phyloP scores from a whole-genome alignment of 2,888 invertebrate genomes.

The Bombylius discolor region DNA sequence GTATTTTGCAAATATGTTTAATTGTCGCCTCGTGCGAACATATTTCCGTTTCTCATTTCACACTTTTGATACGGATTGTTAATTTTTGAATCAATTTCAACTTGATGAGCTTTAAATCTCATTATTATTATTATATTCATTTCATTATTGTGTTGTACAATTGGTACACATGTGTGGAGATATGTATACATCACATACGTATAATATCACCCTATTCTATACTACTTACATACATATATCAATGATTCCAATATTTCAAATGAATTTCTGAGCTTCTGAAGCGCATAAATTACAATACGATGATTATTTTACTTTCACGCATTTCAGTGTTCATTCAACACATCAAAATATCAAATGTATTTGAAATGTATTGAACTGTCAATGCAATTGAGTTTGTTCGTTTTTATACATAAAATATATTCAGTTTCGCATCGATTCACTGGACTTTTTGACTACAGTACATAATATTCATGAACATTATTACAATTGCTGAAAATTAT shows the following conservation, averaged over 20 bases:
- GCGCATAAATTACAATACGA: not conserved
- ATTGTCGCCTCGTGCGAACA: not conserved
- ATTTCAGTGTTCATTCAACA: not conserved
- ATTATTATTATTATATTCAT: too few species aligned
- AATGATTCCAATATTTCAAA: too few species aligned
- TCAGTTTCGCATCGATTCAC: not conserved
- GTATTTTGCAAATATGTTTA: too few species aligned
- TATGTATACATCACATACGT: too few species aligned
- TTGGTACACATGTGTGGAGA: too few species aligned
- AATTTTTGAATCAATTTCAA: not conserved
- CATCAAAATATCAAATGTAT: not conserved
- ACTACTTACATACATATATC: too few species aligned
- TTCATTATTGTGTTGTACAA: too few species aligned
- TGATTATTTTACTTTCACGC: not conserved
- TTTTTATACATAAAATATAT: not conserved
- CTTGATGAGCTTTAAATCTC: too few species aligned
- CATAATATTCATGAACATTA: too few species aligned
- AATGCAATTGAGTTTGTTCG: not conserved
- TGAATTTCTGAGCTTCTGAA: not conserved
- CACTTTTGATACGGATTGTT: constrained; percentile 6
- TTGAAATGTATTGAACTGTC: not conserved
- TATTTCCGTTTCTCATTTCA: constrained; percentile 8
- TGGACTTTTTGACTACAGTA: too few species aligned
- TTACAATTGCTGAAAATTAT: not conserved
- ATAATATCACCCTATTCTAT: too few species aligned